Evolutionary conservation across 1,140 invertebrate species (phyloP).

Genomic region (Sitobion miscanthi): DNA sequence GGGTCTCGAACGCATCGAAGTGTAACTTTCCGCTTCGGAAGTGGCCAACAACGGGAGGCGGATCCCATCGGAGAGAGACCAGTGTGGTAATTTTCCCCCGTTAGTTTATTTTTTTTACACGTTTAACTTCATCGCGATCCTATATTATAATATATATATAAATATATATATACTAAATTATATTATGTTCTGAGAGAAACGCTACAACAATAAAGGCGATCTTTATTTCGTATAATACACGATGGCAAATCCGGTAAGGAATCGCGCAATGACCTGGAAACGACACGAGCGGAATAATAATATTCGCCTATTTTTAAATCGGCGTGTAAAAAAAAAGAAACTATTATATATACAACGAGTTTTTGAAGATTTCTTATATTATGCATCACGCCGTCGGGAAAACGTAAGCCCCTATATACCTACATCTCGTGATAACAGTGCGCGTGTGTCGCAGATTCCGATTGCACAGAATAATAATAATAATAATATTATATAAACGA

Average conservation of each 20-base stretch:
- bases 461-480: too few species aligned
- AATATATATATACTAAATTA: too few species aligned
- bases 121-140: background rate
- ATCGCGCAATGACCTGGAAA: background rate
- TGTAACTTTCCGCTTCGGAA: constrained; percentile 48
- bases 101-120: background rate
- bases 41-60: constrained; percentile 48
- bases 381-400: background rate
- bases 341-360: background rate
- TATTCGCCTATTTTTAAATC: background rate
- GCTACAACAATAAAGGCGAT: background rate
- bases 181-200: background rate
- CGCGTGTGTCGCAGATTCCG: too few species aligned
- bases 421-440: background rate
- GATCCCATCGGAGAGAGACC: background rate
- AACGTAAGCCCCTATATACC: background rate
- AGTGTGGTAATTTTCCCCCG: background rate
- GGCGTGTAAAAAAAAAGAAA: background rate
- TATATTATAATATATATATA: too few species aligned
- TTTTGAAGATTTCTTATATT: background rate
- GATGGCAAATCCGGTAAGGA: background rate
- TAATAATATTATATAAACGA: too few species aligned
- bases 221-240: background rate
- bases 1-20: constrained; percentile 16
- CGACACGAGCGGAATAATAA: constrained; percentile 23